Percentiles rank a stretch among this genome's conserved stretches.
These are phyloP conservation scores for Nasonovia ribisnigri DNA, from an alignment of 2,888 invertebrate genomes.

Conservation along the genomic window DNA sequence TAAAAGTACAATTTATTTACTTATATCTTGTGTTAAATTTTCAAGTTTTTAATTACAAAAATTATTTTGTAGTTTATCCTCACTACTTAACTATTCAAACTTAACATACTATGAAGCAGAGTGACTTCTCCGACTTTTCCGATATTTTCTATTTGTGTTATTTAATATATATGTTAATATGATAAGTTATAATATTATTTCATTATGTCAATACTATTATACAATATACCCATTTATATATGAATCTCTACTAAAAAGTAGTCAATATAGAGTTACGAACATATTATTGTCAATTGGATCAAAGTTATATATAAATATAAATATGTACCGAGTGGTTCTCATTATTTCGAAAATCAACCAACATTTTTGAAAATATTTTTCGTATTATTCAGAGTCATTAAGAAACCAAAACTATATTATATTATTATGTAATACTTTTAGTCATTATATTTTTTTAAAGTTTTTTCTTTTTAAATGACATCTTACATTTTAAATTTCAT, in stretches of 20 bases:
- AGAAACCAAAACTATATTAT: no score
- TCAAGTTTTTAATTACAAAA: background rate
- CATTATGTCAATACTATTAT: no score
- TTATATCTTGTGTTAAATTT: background rate
- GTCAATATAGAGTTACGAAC: background rate
- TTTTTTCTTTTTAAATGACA: background rate
- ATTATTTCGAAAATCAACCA: background rate
- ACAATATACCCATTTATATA: no score
- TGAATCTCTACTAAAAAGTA: background rate
- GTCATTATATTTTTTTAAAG: no score
- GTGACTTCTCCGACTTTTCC: background rate
- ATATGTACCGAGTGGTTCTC: background rate
- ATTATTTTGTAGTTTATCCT: background rate
- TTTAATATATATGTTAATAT: no score
- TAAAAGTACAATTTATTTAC: background rate
- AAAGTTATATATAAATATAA: background rate
- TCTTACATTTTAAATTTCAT: background rate
- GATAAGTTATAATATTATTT: no score
- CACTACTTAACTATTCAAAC: background rate
- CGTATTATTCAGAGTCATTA: no score
- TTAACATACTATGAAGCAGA: background rate
- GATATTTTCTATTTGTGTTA: background rate
- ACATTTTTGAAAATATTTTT: background rate
- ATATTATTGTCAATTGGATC: background rate
- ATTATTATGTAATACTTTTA: no score